Evolutionary conservation across 2,113 vertebrate species (phyloP).

Genomic region (Scatophagus argus): DNA sequence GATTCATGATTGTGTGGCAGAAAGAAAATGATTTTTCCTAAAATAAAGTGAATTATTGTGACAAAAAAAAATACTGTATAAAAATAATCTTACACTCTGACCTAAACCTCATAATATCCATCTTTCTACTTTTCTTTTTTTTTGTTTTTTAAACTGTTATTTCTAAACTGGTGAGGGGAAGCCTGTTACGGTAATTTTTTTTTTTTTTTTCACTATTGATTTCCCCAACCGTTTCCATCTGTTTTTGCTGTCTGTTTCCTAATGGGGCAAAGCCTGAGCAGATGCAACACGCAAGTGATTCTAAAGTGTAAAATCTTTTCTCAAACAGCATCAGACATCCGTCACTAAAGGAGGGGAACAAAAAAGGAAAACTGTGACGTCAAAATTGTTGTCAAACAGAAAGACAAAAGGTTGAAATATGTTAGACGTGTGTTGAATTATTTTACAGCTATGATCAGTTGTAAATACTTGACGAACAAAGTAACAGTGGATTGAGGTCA

Average conservation of each 20-base stretch:
- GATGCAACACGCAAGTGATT: conserved; percentile 59
- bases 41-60: background rate
- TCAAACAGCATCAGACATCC: conserved; percentile 8
- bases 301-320: conserved; percentile 25
- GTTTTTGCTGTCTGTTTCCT: conserved; percentile 61
- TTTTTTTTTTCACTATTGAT: no score
- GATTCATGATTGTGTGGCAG: background rate
- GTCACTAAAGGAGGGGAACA: background rate
- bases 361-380: background rate
- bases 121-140: background rate
- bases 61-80: background rate
- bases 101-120: background rate
- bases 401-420: background rate
- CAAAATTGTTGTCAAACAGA: background rate
- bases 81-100: background rate
- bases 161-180: conserved; percentile 7
- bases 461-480: no score
- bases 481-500: background rate
- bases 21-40: background rate
- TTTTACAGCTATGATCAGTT: background rate
- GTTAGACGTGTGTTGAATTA: background rate
- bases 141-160: background rate
- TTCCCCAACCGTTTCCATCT: conserved; percentile 65
- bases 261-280: conserved; percentile 71
- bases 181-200: conserved; percentile 52